These are phyloP conservation scores for Macrophya alboannulata DNA, from an alignment of 2,888 invertebrate genomes.

Conservation along the genomic window DNA sequence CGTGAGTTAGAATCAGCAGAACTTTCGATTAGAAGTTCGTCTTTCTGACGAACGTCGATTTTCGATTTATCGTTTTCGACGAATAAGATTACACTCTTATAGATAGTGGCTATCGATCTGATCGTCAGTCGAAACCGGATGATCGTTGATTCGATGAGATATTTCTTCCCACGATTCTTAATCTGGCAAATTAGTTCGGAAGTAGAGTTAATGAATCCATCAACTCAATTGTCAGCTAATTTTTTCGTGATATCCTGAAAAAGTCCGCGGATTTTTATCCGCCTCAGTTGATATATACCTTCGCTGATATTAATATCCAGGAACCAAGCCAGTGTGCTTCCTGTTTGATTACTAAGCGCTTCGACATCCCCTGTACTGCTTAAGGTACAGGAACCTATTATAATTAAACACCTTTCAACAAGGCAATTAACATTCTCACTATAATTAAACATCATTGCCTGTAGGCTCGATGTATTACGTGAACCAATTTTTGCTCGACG, in stretches of 20 bases:
- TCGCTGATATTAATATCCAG: background rate
- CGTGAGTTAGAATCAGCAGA: background rate
- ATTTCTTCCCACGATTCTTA: constrained; percentile 27
- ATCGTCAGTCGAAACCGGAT: background rate
- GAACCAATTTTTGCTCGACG: background rate
- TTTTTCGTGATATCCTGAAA: constrained; percentile 16
- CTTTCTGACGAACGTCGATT: background rate
- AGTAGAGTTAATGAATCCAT: constrained; percentile 37
- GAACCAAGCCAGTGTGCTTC: constrained; percentile 1
- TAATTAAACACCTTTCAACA: background rate
- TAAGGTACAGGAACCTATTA: background rate
- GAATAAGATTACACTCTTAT: no score
- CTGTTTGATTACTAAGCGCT: constrained; percentile 15
- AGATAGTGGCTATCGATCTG: constrained; percentile 1
- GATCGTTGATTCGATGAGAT: constrained; percentile 22
- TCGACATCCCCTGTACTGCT: background rate
- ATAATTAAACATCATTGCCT: background rate
- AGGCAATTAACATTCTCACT: constrained; percentile 4
- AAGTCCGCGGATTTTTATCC: background rate
- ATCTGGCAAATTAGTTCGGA: constrained; percentile 44
- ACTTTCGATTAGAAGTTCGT: background rate
- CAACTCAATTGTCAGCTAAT: constrained; percentile 19
- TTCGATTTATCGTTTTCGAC: constrained; percentile 15
- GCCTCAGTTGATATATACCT: constrained; percentile 15
- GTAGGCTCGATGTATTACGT: background rate